Evolutionary conservation across 2,888 invertebrate genomes (phyloP), one percentile per base, ranked within the genome.

Genomic region (Parnassius apollo): DNA sequence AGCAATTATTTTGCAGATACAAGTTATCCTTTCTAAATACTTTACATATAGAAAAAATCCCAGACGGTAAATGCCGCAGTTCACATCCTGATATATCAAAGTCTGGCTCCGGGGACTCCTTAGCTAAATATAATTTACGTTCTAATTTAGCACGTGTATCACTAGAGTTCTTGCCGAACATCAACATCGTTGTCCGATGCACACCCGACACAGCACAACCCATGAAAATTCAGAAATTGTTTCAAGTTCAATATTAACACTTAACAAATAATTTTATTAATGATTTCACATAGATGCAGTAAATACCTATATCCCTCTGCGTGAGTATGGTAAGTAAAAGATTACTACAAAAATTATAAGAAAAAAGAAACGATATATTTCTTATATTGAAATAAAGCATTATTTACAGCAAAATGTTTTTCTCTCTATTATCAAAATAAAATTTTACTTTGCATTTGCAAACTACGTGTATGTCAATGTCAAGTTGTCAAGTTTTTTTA

Each of bases 21-120:
- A 96, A 82, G 65, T 89, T 86, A 76, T 95, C 94, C 86, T 97
- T 97, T 69, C 96, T 93, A 77, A 96, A 95, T 52, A 97, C 96
- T 85, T 95, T 95, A 82, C 97, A 96, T 64, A 96, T 86, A 42
- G 96, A 94, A 85, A 94, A 97, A 61, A 96, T 95, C 66, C 96
- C 96, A 65, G 94, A 91, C 49, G 97, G 97, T 60, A 97, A 94
- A 75, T 88, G 93, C 71, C 93, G 93, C 63, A 97, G 85, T 76
- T 94, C 94, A 84, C 97, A 97, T 69, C 95, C 95, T 7, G 96
- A 95, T 66, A 97, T 82, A 84, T 97, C 97, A 83, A 96, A 97
- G 65, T 94, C 92, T 61, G 95, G 94, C 81, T 96, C 97, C 44
- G 97, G 97, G 69, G 94, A 95, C 86, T 97, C 97, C 71, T 89